These are phyloP conservation scores for Acrocera orbiculus DNA, from an alignment of 2,888 invertebrate species.

Conservation along the genomic window DNA sequence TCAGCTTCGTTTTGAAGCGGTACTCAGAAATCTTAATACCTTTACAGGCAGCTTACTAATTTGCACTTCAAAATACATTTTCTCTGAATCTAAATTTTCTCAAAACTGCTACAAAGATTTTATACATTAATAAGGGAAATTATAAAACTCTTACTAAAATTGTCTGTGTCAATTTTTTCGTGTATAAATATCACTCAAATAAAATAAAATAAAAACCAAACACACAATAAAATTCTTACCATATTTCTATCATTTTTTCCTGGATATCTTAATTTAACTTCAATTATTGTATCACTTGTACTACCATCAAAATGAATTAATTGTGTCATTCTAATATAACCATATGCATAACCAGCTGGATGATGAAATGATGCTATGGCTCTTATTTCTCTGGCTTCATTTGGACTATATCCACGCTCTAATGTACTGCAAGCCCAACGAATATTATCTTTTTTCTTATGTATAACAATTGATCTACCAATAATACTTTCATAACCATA, in stretches of 20 bases:
- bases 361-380: slow-evolving; percentile 86
- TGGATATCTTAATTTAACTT: slow-evolving; percentile 74
- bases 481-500: slow-evolving; percentile 67
- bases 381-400: slow-evolving; percentile 68
- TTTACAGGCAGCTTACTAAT: too few relatives aligned
- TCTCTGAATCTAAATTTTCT: too few relatives aligned
- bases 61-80: too few relatives aligned
- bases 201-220: too few relatives aligned
- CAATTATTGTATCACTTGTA: slow-evolving; percentile 75
- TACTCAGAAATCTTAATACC: too few relatives aligned
- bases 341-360: slow-evolving; percentile 58
- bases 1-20: too few relatives aligned
- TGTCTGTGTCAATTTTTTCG: too few relatives aligned
- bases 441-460: slow-evolving; percentile 43
- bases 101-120: too few relatives aligned
- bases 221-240: slow-evolving; percentile 34
- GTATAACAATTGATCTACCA: slow-evolving; percentile 72
- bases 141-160: too few relatives aligned
- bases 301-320: slow-evolving; percentile 72
- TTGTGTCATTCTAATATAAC: slow-evolving; percentile 76
- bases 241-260: slow-evolving; percentile 68
- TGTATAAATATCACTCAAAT: too few relatives aligned
- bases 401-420: slow-evolving; percentile 72
- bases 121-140: too few relatives aligned
- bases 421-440: slow-evolving; percentile 76